A percentile compares a stretch with the other conserved stretches of the same genome.
Evolutionary conservation across 2,113 vertebrate species (phyloP).

Genomic region (Paramisgurnus dabryanus): DNA sequence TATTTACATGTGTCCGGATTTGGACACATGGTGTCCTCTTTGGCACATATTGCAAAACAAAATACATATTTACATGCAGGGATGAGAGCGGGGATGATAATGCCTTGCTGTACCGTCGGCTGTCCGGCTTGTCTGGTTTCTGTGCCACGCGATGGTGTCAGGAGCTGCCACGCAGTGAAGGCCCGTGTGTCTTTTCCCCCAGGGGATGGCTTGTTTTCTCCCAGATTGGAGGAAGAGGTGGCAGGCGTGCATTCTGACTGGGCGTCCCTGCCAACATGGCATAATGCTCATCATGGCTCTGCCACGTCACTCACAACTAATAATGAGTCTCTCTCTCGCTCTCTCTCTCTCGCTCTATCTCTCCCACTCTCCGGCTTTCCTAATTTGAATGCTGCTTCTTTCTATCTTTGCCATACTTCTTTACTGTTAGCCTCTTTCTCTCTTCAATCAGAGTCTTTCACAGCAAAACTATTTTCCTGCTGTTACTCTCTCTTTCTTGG

Average conservation of each 20-base stretch:
- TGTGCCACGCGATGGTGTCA: constrained; percentile 54
- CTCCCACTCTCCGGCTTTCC: constrained; percentile 46
- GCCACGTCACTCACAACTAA: constrained; percentile 58
- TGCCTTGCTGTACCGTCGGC: constrained; percentile 45
- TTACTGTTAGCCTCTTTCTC: constrained; percentile 46
- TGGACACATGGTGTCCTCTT: constrained; percentile 33
- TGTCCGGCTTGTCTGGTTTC: constrained; percentile 39
- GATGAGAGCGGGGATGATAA: constrained; percentile 55
- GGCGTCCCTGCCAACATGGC: constrained; percentile 52
- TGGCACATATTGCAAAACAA: constrained; percentile 51
- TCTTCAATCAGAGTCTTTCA: constrained; percentile 55
- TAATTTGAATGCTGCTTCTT: constrained; percentile 59
- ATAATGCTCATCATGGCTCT: constrained; percentile 55
- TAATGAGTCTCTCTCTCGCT: constrained; percentile 56
- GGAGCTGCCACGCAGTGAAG: constrained; percentile 51
- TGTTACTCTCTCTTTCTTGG: constrained; percentile 68
- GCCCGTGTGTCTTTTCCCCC: constrained; percentile 55
- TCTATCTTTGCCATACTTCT: constrained; percentile 74
- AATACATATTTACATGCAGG: constrained; percentile 57
- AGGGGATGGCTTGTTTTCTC: constrained; percentile 60
- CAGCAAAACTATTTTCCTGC: constrained; percentile 56
- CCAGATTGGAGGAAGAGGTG: constrained; percentile 52
- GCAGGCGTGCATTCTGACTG: constrained; percentile 53
- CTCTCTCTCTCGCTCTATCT: constrained; percentile 33
- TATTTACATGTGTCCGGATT: constrained; percentile 56